Base-by-base conservation (phyloP, 2,113 vertebrate genomes). In the Albula goreensis region DNA sequence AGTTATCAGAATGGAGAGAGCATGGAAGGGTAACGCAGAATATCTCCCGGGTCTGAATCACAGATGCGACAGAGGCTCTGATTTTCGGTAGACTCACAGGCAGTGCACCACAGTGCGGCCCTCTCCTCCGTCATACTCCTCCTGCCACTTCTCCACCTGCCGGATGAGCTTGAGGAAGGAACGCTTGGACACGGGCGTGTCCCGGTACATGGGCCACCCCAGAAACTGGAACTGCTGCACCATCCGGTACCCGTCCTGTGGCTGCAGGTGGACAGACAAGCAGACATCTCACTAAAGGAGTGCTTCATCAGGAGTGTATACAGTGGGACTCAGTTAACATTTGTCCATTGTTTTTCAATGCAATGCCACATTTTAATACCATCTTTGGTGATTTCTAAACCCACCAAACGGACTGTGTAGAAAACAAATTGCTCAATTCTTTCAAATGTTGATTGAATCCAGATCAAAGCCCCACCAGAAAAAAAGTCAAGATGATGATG, bases 211-310 rank as follows among this genome's bases (percentile, higher is more conserved):
- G 0, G 97, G 97, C 97, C 97, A 98, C 25, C 97, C 97, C 90
- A 98, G 93, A 90, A 97, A 98, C 94, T 98, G 97, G 93, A 97
- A 97, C 89, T 98, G 97, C 90, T 98, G 97, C 80, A 98, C 97
- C 97, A 97, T 97, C 80, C 97, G 94, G 88, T 97, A 97, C 19
- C 97, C 96, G 0, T 98, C 97, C 83, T 98, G 97, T 80, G 97
- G 97, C 97, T 98, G 60, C 15, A 89, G 0, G 50, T 81, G 70
- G 0, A 31, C 51, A 60, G n/a, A 50, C 9, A 53, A 22, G 56
- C 10, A 81, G 15, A 66, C 17, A 66, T 66, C 60, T 66, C 60
- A 66, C 60, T 66, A 19, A 22, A 66, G 15, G 22, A 66, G n/a
- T 8, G 8, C 6, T n/a, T 74, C 70, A 74, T 31, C 70, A 31